Evolutionary conservation across 2,113 vertebrate species (phyloP).

Genomic region (Vidua macroura): DNA sequence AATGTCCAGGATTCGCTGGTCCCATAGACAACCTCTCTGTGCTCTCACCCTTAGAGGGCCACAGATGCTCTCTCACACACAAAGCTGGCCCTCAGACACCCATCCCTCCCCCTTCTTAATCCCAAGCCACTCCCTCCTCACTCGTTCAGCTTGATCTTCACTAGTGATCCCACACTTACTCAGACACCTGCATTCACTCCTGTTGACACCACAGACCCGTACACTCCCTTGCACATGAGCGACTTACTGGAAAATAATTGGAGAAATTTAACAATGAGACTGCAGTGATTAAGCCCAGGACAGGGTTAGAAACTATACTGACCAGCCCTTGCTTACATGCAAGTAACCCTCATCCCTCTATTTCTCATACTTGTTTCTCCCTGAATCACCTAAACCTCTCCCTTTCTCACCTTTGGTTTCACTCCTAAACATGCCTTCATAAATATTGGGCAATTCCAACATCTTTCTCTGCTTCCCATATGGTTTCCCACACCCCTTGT

Average conservation of each 20-base stretch:
- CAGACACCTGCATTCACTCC: accelerated
- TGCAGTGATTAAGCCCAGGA: neutral
- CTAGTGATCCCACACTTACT: neutral
- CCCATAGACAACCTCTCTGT: neutral
- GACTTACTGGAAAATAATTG: neutral
- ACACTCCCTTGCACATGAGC: accelerated
- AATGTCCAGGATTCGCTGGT: neutral
- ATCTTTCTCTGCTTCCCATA: neutral
- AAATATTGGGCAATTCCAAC: neutral
- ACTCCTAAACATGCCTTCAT: neutral
- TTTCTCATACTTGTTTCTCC: neutral
- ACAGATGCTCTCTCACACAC: neutral
- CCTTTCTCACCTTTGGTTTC: neutral
- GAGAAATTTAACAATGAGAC: neutral
- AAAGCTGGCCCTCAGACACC: neutral
- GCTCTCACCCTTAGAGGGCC: neutral
- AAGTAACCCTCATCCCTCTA: neutral
- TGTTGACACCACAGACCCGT: neutral
- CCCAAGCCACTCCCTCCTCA: neutral
- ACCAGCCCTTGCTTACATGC: neutral
- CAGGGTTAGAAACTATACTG: neutral
- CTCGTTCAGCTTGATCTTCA: neutral
- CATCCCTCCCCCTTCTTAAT: accelerated
- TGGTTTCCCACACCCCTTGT: accelerated
- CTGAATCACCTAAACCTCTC: neutral